phyloP scores from a whole-genome alignment of 2,113 vertebrate species.

The Podarcis raffonei region DNA sequence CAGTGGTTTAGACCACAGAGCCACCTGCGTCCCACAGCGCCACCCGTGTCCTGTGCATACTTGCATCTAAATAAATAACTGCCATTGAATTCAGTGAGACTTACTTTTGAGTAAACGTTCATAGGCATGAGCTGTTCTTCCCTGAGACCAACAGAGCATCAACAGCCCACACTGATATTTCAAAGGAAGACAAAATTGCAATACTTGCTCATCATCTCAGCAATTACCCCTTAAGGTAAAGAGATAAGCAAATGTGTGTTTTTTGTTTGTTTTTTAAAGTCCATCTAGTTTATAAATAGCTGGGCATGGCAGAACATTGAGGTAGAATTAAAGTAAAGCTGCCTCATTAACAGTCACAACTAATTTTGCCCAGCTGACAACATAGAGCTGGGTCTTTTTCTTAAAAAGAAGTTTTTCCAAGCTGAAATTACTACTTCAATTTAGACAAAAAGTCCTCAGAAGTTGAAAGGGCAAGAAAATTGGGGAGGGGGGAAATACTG shows the following conservation, averaged over 20 bases:
- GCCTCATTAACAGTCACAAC: background rate
- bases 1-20: no score
- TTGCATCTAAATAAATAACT: background rate
- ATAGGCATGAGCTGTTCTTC: background rate
- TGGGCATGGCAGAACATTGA: slow-evolving; percentile 11
- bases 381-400: background rate
- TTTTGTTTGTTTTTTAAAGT: background rate
- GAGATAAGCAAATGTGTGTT: background rate
- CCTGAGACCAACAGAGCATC: background rate
- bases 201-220: background rate
- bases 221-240: background rate
- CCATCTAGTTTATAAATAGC: background rate
- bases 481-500: slow-evolving; percentile 39
- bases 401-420: slow-evolving; percentile 13
- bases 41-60: no score
- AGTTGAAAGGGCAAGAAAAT: slow-evolving; percentile 11
- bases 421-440: slow-evolving; percentile 1
- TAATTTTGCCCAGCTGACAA: background rate
- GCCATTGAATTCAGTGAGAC: background rate
- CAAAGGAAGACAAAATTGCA: background rate
- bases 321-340: background rate
- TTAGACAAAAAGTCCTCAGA: slow-evolving; percentile 41
- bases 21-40: no score
- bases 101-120: background rate
- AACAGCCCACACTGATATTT: background rate